phyloP scores from a whole-genome alignment of 2,113 vertebrate genomes.

The Clarias gariepinus region DNA sequence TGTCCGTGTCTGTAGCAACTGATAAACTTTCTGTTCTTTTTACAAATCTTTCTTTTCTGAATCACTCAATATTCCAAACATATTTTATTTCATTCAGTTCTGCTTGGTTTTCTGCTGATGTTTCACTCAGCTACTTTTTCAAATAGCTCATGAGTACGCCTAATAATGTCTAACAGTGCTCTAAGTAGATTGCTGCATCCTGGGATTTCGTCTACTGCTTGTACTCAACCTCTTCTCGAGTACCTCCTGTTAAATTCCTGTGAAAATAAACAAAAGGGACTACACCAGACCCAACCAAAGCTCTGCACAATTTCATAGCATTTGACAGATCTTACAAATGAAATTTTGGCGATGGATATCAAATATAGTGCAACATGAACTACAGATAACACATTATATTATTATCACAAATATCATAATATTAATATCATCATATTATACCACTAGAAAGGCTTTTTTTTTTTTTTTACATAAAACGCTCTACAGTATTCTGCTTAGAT shows the following conservation, averaged over 20 bases:
- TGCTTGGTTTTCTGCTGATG: not conserved
- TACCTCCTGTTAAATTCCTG: not conserved
- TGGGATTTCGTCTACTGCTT: not conserved
- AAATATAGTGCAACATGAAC: not conserved
- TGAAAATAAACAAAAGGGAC: not conserved
- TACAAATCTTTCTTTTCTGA: not conserved
- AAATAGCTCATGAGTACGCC: not conserved
- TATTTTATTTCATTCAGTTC: not conserved
- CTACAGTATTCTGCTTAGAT: constrained; percentile 16
- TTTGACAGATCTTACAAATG: not conserved
- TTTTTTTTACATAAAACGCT: not conserved
- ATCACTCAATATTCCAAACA: not conserved
- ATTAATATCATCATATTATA: no score
- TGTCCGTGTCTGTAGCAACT: not conserved
- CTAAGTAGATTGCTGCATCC: not conserved
- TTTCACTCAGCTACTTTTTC: not conserved
- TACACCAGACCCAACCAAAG: not conserved
- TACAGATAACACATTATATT: not conserved
- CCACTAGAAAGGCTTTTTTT: no score
- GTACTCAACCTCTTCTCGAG: not conserved
- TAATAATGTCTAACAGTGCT: not conserved
- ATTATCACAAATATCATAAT: no score
- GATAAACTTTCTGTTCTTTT: not conserved
- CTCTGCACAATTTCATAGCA: not conserved
- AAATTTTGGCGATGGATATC: not conserved